These are phyloP conservation scores for Pipistrellus nathusii DNA, from an alignment of 2,797 vertebrate genomes.

Conservation along the genomic window DNA sequence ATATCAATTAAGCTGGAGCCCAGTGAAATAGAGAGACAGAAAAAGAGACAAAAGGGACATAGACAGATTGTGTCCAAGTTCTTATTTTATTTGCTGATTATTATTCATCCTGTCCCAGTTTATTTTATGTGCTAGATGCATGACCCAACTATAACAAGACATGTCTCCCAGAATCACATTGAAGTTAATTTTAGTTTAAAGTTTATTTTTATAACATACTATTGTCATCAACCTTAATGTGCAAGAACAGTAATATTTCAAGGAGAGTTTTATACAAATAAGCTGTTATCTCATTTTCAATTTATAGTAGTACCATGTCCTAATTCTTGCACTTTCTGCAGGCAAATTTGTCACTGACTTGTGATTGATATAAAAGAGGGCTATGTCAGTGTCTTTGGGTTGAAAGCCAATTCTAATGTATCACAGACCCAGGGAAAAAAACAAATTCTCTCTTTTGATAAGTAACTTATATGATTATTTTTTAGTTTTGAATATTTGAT, in stretches of 20 bases:
- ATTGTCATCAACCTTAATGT: slow-evolving; percentile 55
- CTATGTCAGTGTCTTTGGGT: not conserved
- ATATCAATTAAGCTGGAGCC: not conserved
- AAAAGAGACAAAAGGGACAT: not conserved
- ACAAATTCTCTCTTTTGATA: not conserved
- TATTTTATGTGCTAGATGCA: not conserved
- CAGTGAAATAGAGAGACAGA: not conserved
- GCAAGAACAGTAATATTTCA: slow-evolving; percentile 56
- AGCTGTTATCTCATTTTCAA: not conserved
- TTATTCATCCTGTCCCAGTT: not conserved
- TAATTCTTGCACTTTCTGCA: not conserved
- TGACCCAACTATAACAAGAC: not conserved
- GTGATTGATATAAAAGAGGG: not conserved
- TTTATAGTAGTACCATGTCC: not conserved
- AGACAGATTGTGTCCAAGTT: not conserved
- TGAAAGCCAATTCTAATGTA: not conserved
- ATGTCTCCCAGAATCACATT: slow-evolving; percentile 23
- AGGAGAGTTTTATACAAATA: slow-evolving; percentile 49
- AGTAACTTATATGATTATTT: not conserved
- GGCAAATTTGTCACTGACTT: not conserved
- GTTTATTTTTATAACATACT: slow-evolving; percentile 46
- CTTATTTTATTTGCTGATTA: not conserved
- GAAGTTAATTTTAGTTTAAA: slow-evolving; percentile 67
- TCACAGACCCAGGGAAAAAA: not conserved
- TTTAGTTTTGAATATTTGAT: slow-evolving; percentile 8